These are phyloP conservation scores for Dicyrtoma fusca DNA, from an alignment of 2,888 invertebrate species.

Conservation along the genomic window DNA sequence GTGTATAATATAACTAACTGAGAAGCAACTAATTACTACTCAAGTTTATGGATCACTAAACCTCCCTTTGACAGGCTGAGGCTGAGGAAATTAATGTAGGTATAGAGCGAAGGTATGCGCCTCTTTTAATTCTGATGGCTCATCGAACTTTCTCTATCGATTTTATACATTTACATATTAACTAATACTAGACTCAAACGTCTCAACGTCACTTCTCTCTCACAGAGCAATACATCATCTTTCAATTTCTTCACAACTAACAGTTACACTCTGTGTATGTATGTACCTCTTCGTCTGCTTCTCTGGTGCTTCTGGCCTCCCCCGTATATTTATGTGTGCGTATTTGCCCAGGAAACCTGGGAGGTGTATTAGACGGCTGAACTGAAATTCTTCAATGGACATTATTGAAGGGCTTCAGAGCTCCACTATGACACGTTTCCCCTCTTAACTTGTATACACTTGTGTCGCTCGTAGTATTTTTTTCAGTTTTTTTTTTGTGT, in stretches of 20 bases:
- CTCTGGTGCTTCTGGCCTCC: too few species aligned
- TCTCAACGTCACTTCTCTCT: slow-evolving; percentile 5
- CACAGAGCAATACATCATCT: slow-evolving; percentile 19
- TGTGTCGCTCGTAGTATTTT: too few species aligned
- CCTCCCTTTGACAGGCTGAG: not conserved
- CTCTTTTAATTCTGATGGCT: not conserved
- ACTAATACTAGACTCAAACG: slow-evolving; percentile 11
- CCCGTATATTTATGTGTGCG: too few species aligned
- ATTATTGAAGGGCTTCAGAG: too few species aligned
- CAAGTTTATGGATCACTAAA: slow-evolving; percentile 5
- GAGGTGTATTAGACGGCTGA: too few species aligned
- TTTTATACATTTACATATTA: slow-evolving; percentile 13
- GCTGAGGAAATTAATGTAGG: slow-evolving; percentile 9
- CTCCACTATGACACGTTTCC: too few species aligned
- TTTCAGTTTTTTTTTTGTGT: too few species aligned
- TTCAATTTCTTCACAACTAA: slow-evolving; percentile 1
- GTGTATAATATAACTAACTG: not conserved
- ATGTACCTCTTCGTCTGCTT: not conserved
- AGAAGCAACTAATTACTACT: slow-evolving; percentile 8
- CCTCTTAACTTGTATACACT: too few species aligned
- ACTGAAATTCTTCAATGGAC: too few species aligned
- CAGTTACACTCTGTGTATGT: slow-evolving; percentile 10
- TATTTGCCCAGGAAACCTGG: too few species aligned
- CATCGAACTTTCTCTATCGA: slow-evolving; percentile 31
- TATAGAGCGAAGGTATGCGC: not conserved